Base-by-base conservation (phyloP, 2,888 invertebrate species). In the Mellilla xanthometata region DNA sequence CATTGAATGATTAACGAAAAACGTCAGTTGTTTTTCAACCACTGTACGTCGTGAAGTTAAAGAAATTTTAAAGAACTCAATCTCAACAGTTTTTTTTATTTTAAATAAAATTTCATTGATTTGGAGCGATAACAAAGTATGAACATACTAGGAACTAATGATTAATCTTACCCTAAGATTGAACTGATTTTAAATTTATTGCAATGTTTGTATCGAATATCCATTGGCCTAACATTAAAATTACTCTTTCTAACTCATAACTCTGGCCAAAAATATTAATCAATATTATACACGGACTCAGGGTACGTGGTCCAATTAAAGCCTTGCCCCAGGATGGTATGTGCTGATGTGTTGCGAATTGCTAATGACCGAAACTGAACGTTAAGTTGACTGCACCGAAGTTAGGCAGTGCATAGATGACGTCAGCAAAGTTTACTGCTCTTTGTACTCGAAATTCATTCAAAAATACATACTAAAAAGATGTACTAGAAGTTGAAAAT, bases 351-450 rank as follows among this genome's bases (percentile, higher is more conserved):
- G 82, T 84, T 73, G 75, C 87, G 80, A 86, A 87, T 86, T 65
- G 79, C 65, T 83, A 84, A 87, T 86, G 74, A 69, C 77, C 78
- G 74, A 77, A 78, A 74, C 80, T 65, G 70, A 72, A 58, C 72
- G 68, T 68, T 71, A 67, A 68, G 53, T 56, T 58, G 61, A 60
- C 58, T 54, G 62, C 39, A 33, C 44, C 34, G 36, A 49, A 47
- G 23, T 36, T 40, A 41, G 23, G 31, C 31, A n/a, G 22, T 32
- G 30, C 34, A 38, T 38, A 23, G 44, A 34, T 47, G 44, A 48
- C 41, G 34, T 42, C 47, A 46, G 31, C 13, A 12, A 28, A 41
- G 33, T 36, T 32, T 26, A 38, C 23, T 31, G 46, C 31, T 40
- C 33, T 29, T n/a, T n/a, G 27, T 15, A 3, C 33, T n/a, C n/a